phyloP scores from a whole-genome alignment of 2,888 invertebrate genomes.

The Ectemnius continuus region DNA sequence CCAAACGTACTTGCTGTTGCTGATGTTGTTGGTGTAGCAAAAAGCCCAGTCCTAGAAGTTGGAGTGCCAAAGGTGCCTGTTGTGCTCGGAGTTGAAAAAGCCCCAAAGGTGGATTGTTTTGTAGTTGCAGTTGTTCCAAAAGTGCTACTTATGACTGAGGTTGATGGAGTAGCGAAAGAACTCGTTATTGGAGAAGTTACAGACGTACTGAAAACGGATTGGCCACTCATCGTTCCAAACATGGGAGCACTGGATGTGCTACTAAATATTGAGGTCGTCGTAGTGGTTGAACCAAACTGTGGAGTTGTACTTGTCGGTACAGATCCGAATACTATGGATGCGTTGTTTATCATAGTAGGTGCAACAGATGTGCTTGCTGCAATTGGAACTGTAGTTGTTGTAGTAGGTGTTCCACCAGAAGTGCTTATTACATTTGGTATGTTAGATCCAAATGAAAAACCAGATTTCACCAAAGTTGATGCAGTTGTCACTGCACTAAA shows the following conservation, averaged over 20 bases:
- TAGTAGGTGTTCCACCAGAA: neutral
- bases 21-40: constrained; percentile 7
- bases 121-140: too few species aligned
- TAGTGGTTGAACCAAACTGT: constrained; percentile 49
- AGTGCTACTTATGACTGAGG: too few species aligned
- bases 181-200: too few species aligned
- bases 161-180: too few species aligned
- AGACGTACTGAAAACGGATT: constrained; percentile 6
- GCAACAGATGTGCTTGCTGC: constrained; percentile 5
- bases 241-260: constrained; percentile 26
- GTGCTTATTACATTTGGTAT: constrained; percentile 14
- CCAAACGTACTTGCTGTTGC: neutral
- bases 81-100: constrained; percentile 13
- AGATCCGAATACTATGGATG: constrained; percentile 41
- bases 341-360: neutral
- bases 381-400: neutral
- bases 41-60: constrained; percentile 1
- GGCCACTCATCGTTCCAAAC: constrained; percentile 32
- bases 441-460: constrained; percentile 51
- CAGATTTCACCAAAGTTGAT: constrained; percentile 24
- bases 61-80: constrained; percentile 41
- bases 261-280: constrained; percentile 47
- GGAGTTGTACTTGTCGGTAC: constrained; percentile 16
- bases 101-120: neutral
- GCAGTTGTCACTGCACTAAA: constrained; percentile 22